Conservation (phyloP, 2,888 invertebrate species). For the Toxonevra muliebris region DNA sequence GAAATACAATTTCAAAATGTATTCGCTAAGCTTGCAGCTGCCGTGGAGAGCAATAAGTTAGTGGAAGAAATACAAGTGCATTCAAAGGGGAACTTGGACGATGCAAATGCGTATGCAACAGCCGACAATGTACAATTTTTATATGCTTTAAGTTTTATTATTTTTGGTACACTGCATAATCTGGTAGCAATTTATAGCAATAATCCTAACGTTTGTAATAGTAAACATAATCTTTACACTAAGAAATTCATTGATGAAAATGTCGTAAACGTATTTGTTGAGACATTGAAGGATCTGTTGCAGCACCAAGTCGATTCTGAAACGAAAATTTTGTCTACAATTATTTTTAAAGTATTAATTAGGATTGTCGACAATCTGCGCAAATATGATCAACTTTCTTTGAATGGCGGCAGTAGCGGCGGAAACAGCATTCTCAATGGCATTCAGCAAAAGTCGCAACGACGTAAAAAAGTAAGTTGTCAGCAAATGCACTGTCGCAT, state of each 20-base stretch:
- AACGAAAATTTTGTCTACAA: slow-evolving; percentile 31
- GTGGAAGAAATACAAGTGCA: background rate
- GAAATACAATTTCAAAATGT: slow-evolving; percentile 52
- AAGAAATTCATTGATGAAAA: slow-evolving; percentile 52
- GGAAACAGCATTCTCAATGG: slow-evolving; percentile 29
- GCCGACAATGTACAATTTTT: slow-evolving; percentile 39
- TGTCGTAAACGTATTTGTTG: slow-evolving; percentile 53
- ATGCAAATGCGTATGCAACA: too few species aligned
- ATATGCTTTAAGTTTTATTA: slow-evolving; percentile 54
- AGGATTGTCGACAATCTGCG: slow-evolving; percentile 57
- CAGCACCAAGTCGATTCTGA: slow-evolving; percentile 27
- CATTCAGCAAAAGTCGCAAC: slow-evolving; percentile 27
- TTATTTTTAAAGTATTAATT: slow-evolving; percentile 52
- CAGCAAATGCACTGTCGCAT: slow-evolving; percentile 51
- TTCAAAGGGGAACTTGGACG: too few species aligned
- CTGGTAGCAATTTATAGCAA: slow-evolving; percentile 42
- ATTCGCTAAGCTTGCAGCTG: slow-evolving; percentile 48
- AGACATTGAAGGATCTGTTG: slow-evolving; percentile 47
- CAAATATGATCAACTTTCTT: slow-evolving; percentile 48
- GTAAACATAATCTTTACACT: slow-evolving; percentile 35
- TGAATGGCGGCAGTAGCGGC: slow-evolving; percentile 44
- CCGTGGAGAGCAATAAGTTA: slow-evolving; percentile 35
- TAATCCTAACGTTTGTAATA: slow-evolving; percentile 31
- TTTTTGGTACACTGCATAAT: slow-evolving; percentile 60
- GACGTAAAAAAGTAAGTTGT: slow-evolving; percentile 41